phyloP scores from a whole-genome alignment of 2,113 vertebrate genomes.

The Rynchops niger region DNA sequence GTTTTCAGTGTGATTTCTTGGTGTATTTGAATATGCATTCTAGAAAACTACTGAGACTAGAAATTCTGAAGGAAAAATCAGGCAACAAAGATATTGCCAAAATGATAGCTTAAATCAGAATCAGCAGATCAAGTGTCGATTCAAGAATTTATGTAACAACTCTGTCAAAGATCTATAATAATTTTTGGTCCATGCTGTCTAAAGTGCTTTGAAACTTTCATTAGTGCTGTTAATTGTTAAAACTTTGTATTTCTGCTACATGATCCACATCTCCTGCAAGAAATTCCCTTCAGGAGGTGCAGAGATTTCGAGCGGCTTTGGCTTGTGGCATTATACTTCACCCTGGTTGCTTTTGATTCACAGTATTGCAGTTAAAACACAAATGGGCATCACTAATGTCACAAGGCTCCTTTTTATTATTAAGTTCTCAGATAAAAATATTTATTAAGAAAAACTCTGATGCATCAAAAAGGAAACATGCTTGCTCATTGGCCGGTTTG shows the following conservation, averaged over 20 bases:
- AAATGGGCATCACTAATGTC: not conserved
- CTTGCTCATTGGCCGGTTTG: not conserved
- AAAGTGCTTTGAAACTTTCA: not conserved
- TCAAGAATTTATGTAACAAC: not conserved
- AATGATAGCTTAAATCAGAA: not conserved
- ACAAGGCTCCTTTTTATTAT: not conserved
- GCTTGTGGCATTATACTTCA: accelerated
- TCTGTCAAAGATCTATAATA: not conserved
- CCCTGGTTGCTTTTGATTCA: not conserved
- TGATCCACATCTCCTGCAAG: not conserved
- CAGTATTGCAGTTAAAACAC: not conserved
- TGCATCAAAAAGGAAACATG: not conserved
- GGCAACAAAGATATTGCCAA: not conserved
- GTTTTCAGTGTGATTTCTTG: not conserved
- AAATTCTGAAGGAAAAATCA: not conserved
- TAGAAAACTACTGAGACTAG: not conserved
- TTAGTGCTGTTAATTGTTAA: not conserved
- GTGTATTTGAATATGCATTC: not conserved
- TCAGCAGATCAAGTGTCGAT: not conserved
- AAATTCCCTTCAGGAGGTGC: not conserved
- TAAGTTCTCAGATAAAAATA: not conserved
- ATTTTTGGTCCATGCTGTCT: not conserved
- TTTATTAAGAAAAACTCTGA: not conserved
- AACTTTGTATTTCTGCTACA: not conserved
- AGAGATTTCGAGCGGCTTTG: not conserved